Evolutionary conservation across 2,888 invertebrate species (phyloP).

Genomic region (Thecophora atra): DNA sequence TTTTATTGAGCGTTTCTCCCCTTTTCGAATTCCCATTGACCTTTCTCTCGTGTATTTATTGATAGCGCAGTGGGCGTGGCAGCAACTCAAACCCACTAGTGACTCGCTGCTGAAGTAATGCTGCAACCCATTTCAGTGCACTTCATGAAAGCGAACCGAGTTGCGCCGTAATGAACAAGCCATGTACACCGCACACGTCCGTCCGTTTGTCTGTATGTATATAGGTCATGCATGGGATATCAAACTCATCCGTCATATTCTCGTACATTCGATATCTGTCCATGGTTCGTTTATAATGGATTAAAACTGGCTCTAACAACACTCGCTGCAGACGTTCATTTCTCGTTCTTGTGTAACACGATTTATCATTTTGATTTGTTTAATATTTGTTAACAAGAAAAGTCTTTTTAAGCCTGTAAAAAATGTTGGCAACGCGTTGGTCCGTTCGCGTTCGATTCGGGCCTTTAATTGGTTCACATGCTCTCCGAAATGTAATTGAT

Average conservation of each 20-base stretch:
- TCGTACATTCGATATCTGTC: conserved; percentile 4
- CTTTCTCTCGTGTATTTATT: too few species aligned
- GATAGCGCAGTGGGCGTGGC: too few species aligned
- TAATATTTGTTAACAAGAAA: conserved; percentile 63
- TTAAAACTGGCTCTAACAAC: conserved; percentile 20
- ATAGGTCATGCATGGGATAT: conserved; percentile 63
- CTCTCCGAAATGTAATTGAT: conserved; percentile 6
- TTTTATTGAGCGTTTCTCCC: too few species aligned
- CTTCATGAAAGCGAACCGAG: too few species aligned
- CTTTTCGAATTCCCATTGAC: too few species aligned
- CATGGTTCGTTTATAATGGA: conserved; percentile 28
- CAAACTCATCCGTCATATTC: conserved; percentile 64
- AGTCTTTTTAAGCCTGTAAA: conserved; percentile 44
- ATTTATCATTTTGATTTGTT: conserved; percentile 61
- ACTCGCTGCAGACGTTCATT: not conserved
- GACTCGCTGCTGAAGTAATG: too few species aligned
- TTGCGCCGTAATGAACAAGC: too few species aligned
- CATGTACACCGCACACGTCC: not conserved
- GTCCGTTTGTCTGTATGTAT: conserved; percentile 32
- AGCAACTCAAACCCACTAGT: too few species aligned
- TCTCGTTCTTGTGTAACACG: conserved; percentile 24
- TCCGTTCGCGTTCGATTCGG: conserved; percentile 30
- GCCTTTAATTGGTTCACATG: conserved; percentile 51
- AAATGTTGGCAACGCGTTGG: conserved; percentile 34
- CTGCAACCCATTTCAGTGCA: too few species aligned